Conservation (phyloP, 2,888 invertebrate genomes). For the Stictocephala bisonia region DNA sequence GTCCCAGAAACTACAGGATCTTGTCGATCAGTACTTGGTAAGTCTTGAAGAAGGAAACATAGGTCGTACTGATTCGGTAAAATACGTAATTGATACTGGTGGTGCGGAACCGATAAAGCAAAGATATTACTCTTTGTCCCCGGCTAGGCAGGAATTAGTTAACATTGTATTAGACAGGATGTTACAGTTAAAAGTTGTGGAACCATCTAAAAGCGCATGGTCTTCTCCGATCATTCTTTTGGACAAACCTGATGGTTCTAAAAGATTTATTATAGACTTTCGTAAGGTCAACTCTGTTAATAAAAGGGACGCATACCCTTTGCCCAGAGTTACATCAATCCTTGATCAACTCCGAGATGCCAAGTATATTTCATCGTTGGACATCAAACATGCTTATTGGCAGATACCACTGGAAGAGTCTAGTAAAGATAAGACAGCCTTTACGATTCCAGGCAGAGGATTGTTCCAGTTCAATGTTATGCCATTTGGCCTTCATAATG, state of each 20-base stretch:
- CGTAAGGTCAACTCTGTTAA: slow-evolving; percentile 50
- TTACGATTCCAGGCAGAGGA: slow-evolving; percentile 46
- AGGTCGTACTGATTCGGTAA: neutral
- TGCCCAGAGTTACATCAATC: slow-evolving; percentile 48
- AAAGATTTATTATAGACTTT: slow-evolving; percentile 52
- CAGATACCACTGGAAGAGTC: slow-evolving; percentile 48
- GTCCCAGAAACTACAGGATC: neutral
- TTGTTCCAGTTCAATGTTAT: neutral
- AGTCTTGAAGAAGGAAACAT: neutral
- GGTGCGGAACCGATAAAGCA: slow-evolving; percentile 15
- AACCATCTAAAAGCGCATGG: slow-evolving; percentile 56
- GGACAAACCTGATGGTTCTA: slow-evolving; percentile 52
- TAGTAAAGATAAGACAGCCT: slow-evolving; percentile 54
- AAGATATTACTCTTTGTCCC: slow-evolving; percentile 31
- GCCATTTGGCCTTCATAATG: neutral
- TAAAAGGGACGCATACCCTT: slow-evolving; percentile 52
- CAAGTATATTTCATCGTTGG: slow-evolving; percentile 35
- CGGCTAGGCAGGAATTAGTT: slow-evolving; percentile 44
- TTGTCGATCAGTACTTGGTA: neutral
- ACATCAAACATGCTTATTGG: slow-evolving; percentile 53
- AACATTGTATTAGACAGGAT: slow-evolving; percentile 55
- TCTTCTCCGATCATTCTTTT: slow-evolving; percentile 56
- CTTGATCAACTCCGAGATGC: slow-evolving; percentile 48
- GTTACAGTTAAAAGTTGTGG: slow-evolving; percentile 55
- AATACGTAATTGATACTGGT: slow-evolving; percentile 14